phyloP scores from a whole-genome alignment of 2,797 vertebrate genomes.

The Pangasius sanitwongsei region DNA sequence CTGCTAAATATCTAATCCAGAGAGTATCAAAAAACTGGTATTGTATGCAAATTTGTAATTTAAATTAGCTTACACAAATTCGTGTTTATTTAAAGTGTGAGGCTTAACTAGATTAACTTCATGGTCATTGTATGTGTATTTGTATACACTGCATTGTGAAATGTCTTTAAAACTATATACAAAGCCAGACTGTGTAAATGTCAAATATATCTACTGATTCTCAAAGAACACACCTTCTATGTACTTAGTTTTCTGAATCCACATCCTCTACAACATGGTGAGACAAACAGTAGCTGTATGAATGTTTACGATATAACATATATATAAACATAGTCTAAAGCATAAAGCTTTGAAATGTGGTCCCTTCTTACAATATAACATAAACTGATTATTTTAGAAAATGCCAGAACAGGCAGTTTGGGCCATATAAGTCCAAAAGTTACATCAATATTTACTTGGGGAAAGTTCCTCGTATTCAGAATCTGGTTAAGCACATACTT shows the following conservation, averaged over 20 bases:
- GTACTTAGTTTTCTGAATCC: neutral
- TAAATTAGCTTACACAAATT: neutral
- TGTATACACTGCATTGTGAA: neutral
- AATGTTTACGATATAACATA: neutral
- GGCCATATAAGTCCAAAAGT: neutral
- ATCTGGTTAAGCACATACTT: neutral
- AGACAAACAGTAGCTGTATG: neutral
- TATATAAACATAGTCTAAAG: neutral
- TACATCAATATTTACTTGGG: neutral
- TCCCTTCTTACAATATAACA: neutral
- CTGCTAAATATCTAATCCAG: no score
- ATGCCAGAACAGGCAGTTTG: neutral
- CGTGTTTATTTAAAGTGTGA: neutral
- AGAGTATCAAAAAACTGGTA: neutral
- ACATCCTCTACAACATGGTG: neutral
- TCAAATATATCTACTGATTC: neutral
- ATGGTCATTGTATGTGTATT: neutral
- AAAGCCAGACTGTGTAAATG: neutral
- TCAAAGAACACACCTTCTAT: neutral
- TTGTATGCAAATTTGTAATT: neutral
- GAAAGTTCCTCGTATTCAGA: neutral
- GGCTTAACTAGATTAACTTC: neutral
- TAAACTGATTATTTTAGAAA: neutral
- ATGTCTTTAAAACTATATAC: neutral
- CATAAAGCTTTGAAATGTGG: neutral